Evolutionary conservation across 2,888 invertebrate genomes (phyloP), one percentile per base, ranked within the genome.

Genomic region (Mesopsocus fuscifrons): DNA sequence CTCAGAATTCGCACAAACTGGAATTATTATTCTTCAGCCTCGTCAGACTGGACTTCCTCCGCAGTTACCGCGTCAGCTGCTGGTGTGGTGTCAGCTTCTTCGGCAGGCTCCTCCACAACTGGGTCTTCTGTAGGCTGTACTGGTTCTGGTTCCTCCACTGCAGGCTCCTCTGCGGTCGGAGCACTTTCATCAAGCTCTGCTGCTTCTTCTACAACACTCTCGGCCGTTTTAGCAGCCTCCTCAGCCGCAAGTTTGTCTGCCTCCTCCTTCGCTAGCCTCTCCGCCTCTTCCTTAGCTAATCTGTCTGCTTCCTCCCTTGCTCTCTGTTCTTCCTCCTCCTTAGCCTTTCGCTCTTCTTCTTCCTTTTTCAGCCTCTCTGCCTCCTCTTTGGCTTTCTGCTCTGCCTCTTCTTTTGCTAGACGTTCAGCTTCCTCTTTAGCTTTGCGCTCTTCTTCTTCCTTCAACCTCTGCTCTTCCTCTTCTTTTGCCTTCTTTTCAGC

Each of bases 391-490:
- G 53, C 45, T 44, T 59, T 59, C 15, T 54, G 57, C 42, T 51
- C 51, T 45, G 55, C 53, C 4, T 52, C 50, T 50, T 60, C 57
- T 46, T 53, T 53, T 44, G 45, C 46, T 16, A 38, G 42, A 16
- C 16, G 32, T 31, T 44, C 43, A n/a, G 38, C 41, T 23, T 46
- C 46, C 23, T 47, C 50, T 43, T 61, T 45, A 22, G 52, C 55
- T 26, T 48, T 45, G 5, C 52, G 48, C 47, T 62, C 58, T n/a
- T 70, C 60, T 53, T 71, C 72, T 51, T 71, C 69, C 31, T 8
- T 68, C 65, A 46, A 71, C 72, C 16, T 71, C 68, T 45, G 72
- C 57, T 53, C 72, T 33, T 71, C 68, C 57, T 44, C 49, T 46
- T 46, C 44, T 41, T 47, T 48, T 26, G 44, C 49, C 30, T 45